Evolutionary conservation across 2,113 vertebrate species (phyloP), one percentile per base, ranked within the genome.

Genomic region (Elaphurus davidianus): DNA sequence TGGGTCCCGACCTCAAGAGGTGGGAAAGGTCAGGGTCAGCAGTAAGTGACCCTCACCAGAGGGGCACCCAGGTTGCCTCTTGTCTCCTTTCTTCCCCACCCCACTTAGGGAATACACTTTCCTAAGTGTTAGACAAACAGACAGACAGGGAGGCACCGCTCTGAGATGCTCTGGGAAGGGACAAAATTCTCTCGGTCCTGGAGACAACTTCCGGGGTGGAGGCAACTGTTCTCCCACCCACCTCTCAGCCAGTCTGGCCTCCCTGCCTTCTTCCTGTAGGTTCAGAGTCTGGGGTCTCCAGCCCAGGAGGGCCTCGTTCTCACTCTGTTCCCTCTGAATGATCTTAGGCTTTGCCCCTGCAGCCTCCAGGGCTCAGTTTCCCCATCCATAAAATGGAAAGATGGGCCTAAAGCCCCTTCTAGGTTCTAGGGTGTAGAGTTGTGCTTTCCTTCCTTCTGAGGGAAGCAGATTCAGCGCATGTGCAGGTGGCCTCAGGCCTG

Each of bases 131-230:
- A 85, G 45, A 76, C 52, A 27, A 25, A 55, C 19, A n/a, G 79
- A 50, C 17, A 11, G 79, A 21, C 14, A 50, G 47, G n/a, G 33
- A 36, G 45, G n/a, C 43, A 3, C 71, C 19, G n/a, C 6, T 64
- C 95, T 59, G 54, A 67, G n/a, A 33, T 17, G 81, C 30, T 43
- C 16, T 4, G 12, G 78, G 7, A 5, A 21, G 33, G 12, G 5
- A 5, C 33, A 19, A 10, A 8, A 5, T 30, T 23, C 4, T 27
- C 40, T 17, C 14, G 6, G 30, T 50, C 8, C 0, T 6, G 30
- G 57, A 64, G 45, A 28, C n/a, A 85, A 30, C 40, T 81, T 43
- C 12, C n/a, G 21, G 62, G 19, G 43, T 1, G 15, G 50, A 19
- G 7, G 2, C 74, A 36, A 0, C 9, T 30, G 64, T 10, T 15